Base-by-base conservation (phyloP, 2,113 vertebrate species). In the Dunckerocampus dactyliophorus region DNA sequence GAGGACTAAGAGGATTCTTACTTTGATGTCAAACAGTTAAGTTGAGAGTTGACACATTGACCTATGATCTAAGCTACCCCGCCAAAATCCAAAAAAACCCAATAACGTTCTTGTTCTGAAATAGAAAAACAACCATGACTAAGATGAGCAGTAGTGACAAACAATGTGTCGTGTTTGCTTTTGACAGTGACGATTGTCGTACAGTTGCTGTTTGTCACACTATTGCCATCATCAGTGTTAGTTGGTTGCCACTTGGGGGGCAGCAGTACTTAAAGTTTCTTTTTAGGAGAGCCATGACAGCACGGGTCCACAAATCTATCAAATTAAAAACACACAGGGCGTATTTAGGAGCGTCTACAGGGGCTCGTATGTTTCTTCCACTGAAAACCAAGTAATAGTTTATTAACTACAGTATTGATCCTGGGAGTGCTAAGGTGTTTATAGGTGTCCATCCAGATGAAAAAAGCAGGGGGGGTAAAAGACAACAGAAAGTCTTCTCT, bases 321-420 rank as follows among this genome's bases (percentile, higher is more conserved):
- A 84, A 82, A 83, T 80, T 71, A 87, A 76, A 71, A 63, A 82
- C 66, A 73, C 63, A 68, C 62, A 22, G 83, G 81, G 77, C 76
- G 63, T 76, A 77, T 76, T 88, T 79, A 82, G 58, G 47, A 59
- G 37, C 51, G 62, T 83, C 85, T 76, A 50, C 61, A 43, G 74
- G 78, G 79, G 68, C 78, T 80, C 67, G 73, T 72, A 68, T 79
- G 74, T 67, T 50, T 51, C 39, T 66, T 71, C 78, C 58, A 61
- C 71, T 75, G 62, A 59, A 69, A 79, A 72, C 71, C 73, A 84
- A 84, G 79, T 87, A 88, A 76, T 82, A 83, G 82, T 89, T n/a
- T n/a, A n/a, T 89, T 87, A 89, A 89, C 88, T 83, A 73, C 72
- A 55, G 56, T 90, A 90, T 90, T 79, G 88, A 90, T 89, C 85